phyloP scores from a whole-genome alignment of 2,888 invertebrate genomes.

The Alloplasta piceator region DNA sequence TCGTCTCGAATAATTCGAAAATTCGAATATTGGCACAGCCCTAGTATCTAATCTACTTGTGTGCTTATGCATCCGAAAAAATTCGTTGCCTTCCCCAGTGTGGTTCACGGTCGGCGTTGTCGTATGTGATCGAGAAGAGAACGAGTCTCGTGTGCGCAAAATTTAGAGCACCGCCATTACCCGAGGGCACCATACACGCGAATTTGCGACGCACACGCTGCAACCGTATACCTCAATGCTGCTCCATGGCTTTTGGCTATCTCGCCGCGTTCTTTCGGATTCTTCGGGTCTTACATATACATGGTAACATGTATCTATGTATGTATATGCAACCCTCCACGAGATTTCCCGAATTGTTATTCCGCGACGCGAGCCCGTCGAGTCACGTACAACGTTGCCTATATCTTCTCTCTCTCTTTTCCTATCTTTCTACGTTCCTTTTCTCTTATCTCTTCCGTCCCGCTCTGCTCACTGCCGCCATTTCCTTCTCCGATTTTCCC shows the following conservation, averaged over 20 bases:
- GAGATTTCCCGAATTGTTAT: constrained; percentile 79
- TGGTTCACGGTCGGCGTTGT: constrained; percentile 57
- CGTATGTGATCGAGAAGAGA: too few species aligned
- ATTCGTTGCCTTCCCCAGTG: not conserved
- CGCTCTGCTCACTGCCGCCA: constrained; percentile 35
- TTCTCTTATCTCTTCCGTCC: constrained; percentile 44
- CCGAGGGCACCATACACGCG: constrained; percentile 15
- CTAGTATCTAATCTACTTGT: constrained; percentile 31
- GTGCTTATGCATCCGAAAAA: not conserved
- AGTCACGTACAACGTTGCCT: constrained; percentile 72
- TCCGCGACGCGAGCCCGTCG: constrained; percentile 73
- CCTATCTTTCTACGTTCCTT: constrained; percentile 26
- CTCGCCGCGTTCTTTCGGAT: constrained; percentile 29
- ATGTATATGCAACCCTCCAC: constrained; percentile 74
- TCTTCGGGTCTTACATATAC: constrained; percentile 28
- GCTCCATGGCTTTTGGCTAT: constrained; percentile 32
- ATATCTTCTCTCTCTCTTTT: constrained; percentile 35
- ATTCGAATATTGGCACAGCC: too few species aligned
- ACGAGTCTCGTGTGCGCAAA: constrained; percentile 58
- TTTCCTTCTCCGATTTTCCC: constrained; percentile 22
- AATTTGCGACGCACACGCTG: constrained; percentile 8
- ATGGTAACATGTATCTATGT: too few species aligned
- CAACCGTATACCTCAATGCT: constrained; percentile 16
- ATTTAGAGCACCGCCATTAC: constrained; percentile 24
- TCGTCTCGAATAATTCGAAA: too few species aligned